Base-by-base conservation (phyloP, 2,113 vertebrate species). In the Eleginops maclovinus region DNA sequence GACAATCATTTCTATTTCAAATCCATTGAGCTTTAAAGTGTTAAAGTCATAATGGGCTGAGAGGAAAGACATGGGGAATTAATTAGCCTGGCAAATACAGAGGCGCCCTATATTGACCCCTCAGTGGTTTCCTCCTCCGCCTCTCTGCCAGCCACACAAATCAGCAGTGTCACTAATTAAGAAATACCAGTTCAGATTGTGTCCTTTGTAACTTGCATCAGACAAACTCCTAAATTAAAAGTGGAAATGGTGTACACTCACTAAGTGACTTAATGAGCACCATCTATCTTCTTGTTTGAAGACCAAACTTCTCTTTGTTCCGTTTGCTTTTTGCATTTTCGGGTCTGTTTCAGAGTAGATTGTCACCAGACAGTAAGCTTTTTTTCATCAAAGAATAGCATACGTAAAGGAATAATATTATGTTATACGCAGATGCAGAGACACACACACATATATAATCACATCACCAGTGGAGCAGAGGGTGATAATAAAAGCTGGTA, bases 21-120 rank as follows among this genome's bases (percentile, higher is more conserved):
- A 88, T 85, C 82, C 75, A 77, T 64, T 81, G 70, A 81, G 84
- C 85, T 81, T 84, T 85, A 81, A 71, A 90, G 91, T 92, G 75
- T 64, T 83, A 93, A 94, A 95, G 95, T 95, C 95, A 95, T 94
- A 95, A 95, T 93, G 93, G 91, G 94, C 95, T 95, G 93, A 92
- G 91, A 94, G 88, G 90, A 93, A 94, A 95, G 94, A 94, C 96
- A 95, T 94, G 94, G 96, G 95, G 94, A 97, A 98, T 97, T 97
- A 97, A 97, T 99, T 96, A 97, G 96, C 79, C 95, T 96, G 95
- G 95, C 96, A 97, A 95, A 95, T 49, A 84, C 95, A 96, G 94
- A 96, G 95, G 93, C 74, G 91, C 94, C 92, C 90, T 90, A 79
- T 87, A 90, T 91, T 97, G 96, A 97, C 96, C 96, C 95, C 94